Conservation (phyloP, 2,888 invertebrate species). For the Vesta saturnalis region DNA sequence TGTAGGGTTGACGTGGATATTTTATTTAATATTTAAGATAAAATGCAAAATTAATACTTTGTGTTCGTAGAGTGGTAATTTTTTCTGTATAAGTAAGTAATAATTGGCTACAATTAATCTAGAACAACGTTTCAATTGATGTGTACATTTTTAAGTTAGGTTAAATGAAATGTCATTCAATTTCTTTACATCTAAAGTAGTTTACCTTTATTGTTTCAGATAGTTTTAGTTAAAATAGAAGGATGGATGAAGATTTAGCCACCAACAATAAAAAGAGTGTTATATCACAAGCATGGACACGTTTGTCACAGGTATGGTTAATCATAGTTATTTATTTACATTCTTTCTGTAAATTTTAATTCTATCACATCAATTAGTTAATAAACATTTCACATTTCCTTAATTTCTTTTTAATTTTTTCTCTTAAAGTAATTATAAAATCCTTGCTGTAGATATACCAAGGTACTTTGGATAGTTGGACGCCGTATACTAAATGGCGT, state of each 20-base stretch:
- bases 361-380: background rate
- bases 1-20: slow-evolving; percentile 50
- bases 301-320: slow-evolving; percentile 71
- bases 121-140: background rate
- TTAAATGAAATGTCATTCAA: background rate
- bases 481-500: slow-evolving; percentile 81
- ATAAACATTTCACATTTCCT: background rate
- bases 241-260: slow-evolving; percentile 75
- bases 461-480: slow-evolving; percentile 86
- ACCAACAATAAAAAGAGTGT: slow-evolving; percentile 70
- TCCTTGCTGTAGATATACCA: slow-evolving; percentile 74
- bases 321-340: background rate
- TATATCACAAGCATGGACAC: slow-evolving; percentile 73
- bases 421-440: slow-evolving; percentile 7
- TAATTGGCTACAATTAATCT: background rate
- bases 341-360: background rate
- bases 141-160: background rate
- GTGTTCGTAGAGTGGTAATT: slow-evolving; percentile 11
- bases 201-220: slow-evolving; percentile 18
- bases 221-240: slow-evolving; percentile 57
- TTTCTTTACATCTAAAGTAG: background rate
- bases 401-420: background rate
- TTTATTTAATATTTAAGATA: slow-evolving; percentile 44
- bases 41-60: slow-evolving; percentile 33
- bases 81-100: slow-evolving; percentile 19